Conservation (phyloP, 2,888 invertebrate species). For the Lasius platythorax region DNA sequence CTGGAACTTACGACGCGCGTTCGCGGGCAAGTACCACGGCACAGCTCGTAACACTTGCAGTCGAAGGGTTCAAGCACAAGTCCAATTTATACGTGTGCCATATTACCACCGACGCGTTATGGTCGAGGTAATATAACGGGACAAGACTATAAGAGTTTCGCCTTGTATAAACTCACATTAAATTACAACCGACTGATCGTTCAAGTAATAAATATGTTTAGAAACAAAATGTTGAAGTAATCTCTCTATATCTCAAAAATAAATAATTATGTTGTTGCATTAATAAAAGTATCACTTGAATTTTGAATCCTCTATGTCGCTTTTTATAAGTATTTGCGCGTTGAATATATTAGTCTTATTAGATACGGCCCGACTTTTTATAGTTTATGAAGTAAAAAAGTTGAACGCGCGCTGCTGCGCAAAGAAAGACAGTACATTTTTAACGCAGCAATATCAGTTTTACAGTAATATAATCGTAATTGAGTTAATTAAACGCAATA, state of each 20-base stretch:
- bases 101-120: constrained; percentile 68
- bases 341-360: neutral
- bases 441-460: neutral
- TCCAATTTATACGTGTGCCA: constrained; percentile 72
- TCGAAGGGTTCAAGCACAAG: constrained; percentile 73
- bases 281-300: neutral
- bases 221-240: neutral
- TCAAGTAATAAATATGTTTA: neutral
- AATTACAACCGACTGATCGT: constrained; percentile 36
- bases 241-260: neutral
- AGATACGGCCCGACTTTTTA: neutral
- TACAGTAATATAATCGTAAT: neutral
- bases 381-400: neutral
- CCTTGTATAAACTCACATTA: constrained; percentile 36
- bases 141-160: constrained; percentile 64
- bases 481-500: neutral
- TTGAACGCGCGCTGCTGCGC: neutral
- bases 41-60: constrained; percentile 74
- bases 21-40: constrained; percentile 62
- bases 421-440: neutral
- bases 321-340: neutral
- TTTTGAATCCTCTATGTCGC: neutral
- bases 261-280: neutral
- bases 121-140: constrained; percentile 59
- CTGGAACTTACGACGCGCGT: constrained; percentile 73